A percentile compares a stretch with the other conserved stretches of the same genome.
These are phyloP conservation scores for Drosophila lacertosa DNA, from an alignment of 1,140 invertebrate genomes.

Conservation along the genomic window DNA sequence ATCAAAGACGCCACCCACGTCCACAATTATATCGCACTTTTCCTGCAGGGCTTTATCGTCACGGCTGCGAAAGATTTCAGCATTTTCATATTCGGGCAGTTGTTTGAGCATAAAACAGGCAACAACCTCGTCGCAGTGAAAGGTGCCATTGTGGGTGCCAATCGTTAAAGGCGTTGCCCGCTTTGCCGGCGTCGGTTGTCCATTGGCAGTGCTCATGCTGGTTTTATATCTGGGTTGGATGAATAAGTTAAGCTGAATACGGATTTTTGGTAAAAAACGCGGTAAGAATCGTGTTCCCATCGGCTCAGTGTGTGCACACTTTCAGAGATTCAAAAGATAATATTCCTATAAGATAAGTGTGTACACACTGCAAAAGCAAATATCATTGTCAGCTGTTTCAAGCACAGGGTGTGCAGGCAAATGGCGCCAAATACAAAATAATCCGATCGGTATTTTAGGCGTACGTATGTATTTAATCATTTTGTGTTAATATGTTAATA, in stretches of 20 bases:
- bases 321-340: not conserved
- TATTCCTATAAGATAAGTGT: constrained; percentile 6
- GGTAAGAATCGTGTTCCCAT: constrained; percentile 23
- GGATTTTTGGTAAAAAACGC: constrained; percentile 14
- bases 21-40: constrained; percentile 97
- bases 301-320: constrained; percentile 21
- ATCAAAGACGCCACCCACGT: constrained; percentile 97
- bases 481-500: not conserved
- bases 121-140: constrained; percentile 98
- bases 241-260: not conserved
- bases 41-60: constrained; percentile 87
- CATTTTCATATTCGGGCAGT: constrained; percentile 92
- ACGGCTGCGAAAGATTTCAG: constrained; percentile 91
- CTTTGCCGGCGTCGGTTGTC: constrained; percentile 50
- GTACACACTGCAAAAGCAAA: constrained; percentile 3
- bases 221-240: not conserved
- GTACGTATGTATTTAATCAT: not conserved
- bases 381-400: constrained; percentile 7
- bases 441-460: too few relatives aligned
- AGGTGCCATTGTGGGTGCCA: constrained; percentile 92
- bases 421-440: constrained; percentile 19
- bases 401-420: constrained; percentile 2
- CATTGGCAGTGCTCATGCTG: constrained; percentile 41
- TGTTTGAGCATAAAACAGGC: constrained; percentile 96
- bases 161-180: constrained; percentile 85